Base-by-base conservation (phyloP, 2,113 vertebrate species). In the Takifugu flavidus region DNA sequence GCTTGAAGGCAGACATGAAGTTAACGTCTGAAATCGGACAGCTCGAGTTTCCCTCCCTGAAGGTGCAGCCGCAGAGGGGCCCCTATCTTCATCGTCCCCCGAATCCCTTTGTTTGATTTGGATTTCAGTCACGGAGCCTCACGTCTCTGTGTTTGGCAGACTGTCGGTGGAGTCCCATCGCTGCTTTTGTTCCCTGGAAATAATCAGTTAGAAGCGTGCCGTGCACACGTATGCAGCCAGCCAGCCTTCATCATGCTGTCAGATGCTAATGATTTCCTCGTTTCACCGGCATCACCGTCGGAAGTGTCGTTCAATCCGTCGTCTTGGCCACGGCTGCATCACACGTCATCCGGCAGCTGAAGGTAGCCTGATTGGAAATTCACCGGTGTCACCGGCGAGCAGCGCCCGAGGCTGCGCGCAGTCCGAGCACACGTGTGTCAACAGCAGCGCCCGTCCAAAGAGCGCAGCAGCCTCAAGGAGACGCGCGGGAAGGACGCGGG, bases 111-210 rank as follows among this genome's bases (percentile, higher is more conserved):
- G 61, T 75, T 79, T 78, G 39, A 59, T 58, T 59, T 62, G 55
- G 49, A 74, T 69, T 72, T 63, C 45, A 56, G 49, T 65, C 62
- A 56, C 53, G 11, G 57, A 64, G 60, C 67, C 63, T 11, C 34
- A 10, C 7, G 8, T 43, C 51, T 74, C 39, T 13, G 42, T 31
- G 25, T 4, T 49, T 53, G 66, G 13, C 60, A 54, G 62, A 43
- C 62, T 56, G 72, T 59, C 58, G 54, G 34, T 13, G 5, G 59
- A 62, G 52, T 47, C 56, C 62, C 65, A 68, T 29, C 65, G 0
- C 59, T 69, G 79, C 75, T 79, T 77, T 86, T 83, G 74, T 82
- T 77, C 66, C 70, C 53, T 15, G 68, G 72, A 64, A 79, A 72
- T 56, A 76, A 25, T 57, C 55, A 72, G 56, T 68, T 63, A 55